Evolutionary conservation across 2,113 vertebrate species (phyloP), one percentile per base, ranked within the genome.

Genomic region (Vidua chalybeata): DNA sequence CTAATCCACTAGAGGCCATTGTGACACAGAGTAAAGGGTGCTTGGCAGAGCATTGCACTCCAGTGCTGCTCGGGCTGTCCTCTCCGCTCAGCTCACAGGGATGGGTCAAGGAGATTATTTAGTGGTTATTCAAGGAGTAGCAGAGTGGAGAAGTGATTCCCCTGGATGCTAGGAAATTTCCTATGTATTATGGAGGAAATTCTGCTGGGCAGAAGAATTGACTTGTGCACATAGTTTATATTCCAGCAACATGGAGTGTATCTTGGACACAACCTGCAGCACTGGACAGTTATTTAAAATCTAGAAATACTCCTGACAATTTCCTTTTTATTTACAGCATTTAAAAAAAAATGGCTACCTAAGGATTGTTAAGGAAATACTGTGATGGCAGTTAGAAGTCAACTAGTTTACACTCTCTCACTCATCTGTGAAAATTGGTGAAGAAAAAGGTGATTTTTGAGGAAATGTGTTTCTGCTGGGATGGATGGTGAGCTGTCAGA

Each of bases 1-100:
- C 92, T 26, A 94, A 95, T 98, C 98, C 98, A 98, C 98, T 98
- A 98, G 98, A 98, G 98, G 98, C 98, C 98, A 98, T 98, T 95
- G 95, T 97, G 97, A 97, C 93, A 98, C 97, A 96, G 96, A 90
- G 73, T 67, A 94, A 93, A 95, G 90, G 54, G 75, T 81, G 89
- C 87, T 46, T 21, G 79, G 83, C 85, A 73, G 12, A 27, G 24
- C 39, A 7, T 4, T 20, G 56, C 56, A 23, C 41, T 16, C 16
- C 26, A 11, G n/a, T 2, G n/a, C 76, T 71, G 27, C 66, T 87
- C 31, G 1, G 31, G 26, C 52, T 10, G 1, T 15, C 41, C 48
- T 51, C 30, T 82, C 28, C 3, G 2, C 55, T 21, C 27, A 13
- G 13, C 30, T 77, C 58, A 12, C 55, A 75, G 22, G 2, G 4